Evolutionary conservation across 2,888 invertebrate species (phyloP).

Genomic region (Drosophila kanekoi): DNA sequence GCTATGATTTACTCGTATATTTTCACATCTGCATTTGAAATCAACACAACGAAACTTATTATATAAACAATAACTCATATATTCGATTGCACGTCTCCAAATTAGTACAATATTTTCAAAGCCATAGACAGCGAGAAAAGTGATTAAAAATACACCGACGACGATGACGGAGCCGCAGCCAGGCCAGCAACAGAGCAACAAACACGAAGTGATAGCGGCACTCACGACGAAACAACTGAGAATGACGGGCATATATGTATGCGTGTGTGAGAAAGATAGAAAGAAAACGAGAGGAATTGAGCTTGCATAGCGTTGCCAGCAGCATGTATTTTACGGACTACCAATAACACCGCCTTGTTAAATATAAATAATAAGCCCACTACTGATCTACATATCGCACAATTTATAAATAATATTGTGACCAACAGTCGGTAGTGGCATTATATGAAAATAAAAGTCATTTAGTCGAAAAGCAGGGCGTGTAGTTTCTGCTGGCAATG

Average conservation of each 20-base stretch:
- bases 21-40: slow-evolving; percentile 31
- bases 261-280: slow-evolving; percentile 38
- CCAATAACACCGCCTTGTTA: slow-evolving; percentile 19
- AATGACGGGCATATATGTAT: slow-evolving; percentile 47
- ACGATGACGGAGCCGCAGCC: slow-evolving; percentile 71
- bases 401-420: not conserved
- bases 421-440: not conserved
- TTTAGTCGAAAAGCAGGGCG: slow-evolving; percentile 35
- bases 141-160: slow-evolving; percentile 79
- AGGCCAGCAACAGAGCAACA: slow-evolving; percentile 67
- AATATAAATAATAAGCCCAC: not conserved
- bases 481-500: slow-evolving; percentile 68
- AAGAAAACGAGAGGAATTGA: slow-evolving; percentile 29
- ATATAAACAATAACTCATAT: slow-evolving; percentile 74
- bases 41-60: slow-evolving; percentile 46
- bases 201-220: slow-evolving; percentile 58
- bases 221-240: slow-evolving; percentile 57
- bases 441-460: not conserved
- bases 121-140: slow-evolving; percentile 57
- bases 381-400: not conserved
- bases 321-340: slow-evolving; percentile 24
- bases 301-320: slow-evolving; percentile 62
- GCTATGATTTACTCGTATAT: slow-evolving; percentile 18
- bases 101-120: slow-evolving; percentile 52
- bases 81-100: slow-evolving; percentile 53